Conservation (phyloP, 2,888 invertebrate species). For the Caenorhabditis auriculariae region DNA sequence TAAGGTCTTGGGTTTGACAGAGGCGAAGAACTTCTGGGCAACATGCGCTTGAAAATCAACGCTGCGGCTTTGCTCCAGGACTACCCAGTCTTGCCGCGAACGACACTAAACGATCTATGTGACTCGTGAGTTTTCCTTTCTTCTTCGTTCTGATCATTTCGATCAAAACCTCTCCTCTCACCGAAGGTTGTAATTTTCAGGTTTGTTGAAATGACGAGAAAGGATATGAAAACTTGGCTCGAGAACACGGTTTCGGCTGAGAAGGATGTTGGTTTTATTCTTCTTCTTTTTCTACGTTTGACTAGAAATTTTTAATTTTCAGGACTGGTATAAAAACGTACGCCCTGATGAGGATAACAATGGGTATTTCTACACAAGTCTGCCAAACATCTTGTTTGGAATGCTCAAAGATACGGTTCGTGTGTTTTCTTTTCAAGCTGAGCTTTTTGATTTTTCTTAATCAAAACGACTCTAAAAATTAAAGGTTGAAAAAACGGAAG, state of each 20-base stretch:
- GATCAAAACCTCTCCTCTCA: neutral
- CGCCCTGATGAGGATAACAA: constrained; percentile 77
- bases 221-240: constrained; percentile 82
- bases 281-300: constrained; percentile 1
- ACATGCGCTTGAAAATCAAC: constrained; percentile 77
- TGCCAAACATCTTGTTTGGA: constrained; percentile 93
- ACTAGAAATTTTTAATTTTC: constrained; percentile 7
- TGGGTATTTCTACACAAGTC: constrained; percentile 84
- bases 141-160: neutral
- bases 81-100: constrained; percentile 77
- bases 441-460: too few relatives aligned
- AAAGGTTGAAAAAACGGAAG: too few relatives aligned
- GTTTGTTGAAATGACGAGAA: constrained; percentile 55
- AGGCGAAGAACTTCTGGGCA: constrained; percentile 83
- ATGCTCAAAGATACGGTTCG: constrained; percentile 94
- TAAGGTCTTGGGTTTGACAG: too few relatives aligned
- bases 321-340: constrained; percentile 82
- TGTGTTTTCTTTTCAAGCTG: constrained; percentile 1
- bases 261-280: constrained; percentile 70
- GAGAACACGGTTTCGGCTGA: constrained; percentile 87
- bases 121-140: constrained; percentile 63
- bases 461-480: too few relatives aligned
- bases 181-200: constrained; percentile 17
- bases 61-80: constrained; percentile 69
- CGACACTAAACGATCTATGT: constrained; percentile 78